Evolutionary conservation across 2,113 vertebrate genomes (phyloP), one percentile per base, ranked within the genome.

Genomic region (Ursus arctos): DNA sequence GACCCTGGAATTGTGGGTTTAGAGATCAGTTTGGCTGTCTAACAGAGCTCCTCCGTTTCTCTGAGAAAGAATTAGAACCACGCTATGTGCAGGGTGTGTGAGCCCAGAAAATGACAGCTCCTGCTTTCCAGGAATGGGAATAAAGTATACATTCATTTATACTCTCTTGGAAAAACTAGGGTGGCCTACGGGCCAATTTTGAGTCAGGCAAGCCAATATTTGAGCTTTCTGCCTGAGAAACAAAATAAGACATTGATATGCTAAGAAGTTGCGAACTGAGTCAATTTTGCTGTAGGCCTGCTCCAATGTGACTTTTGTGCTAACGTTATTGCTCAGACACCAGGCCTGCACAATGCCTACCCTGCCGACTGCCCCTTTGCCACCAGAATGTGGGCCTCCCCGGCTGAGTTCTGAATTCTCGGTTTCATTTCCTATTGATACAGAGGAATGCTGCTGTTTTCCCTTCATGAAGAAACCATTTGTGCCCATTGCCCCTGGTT

Each of bases 211-310:
- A 88, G 80, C 87, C 94, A 96, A 71, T 81, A 94, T 87, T 83
- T 87, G 89, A 86, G 80, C 59, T 89, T 87, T 96, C 90, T 76
- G 22, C 83, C 57, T 15, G 21, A 87, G 67, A 95, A 88, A 95
- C 95, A 96, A 77, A 97, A 88, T 9, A 43, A 88, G 67, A 97
- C 76, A 82, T 51, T 88, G 97, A 95, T 89, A 94, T n/a, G 88
- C 59, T 93, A 94, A 97, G 86, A 79, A 82, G 88, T 69, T 61
- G 82, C 85, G 82, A 55, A 71, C 87, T 15, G 91, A 98, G 96
- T 88, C 53, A 3, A 63, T 67, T 51, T 65, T 72, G 85, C 59
- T 47, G 8, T 57, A 11, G 19, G 71, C 59, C 28, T 6, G 47
- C 93, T 97, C 77, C 43, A 72, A 90, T 43, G 94, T 77, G 43